Evolutionary conservation across 1,140 invertebrate genomes (phyloP).

Genomic region (Archegozetes longisetosus): DNA sequence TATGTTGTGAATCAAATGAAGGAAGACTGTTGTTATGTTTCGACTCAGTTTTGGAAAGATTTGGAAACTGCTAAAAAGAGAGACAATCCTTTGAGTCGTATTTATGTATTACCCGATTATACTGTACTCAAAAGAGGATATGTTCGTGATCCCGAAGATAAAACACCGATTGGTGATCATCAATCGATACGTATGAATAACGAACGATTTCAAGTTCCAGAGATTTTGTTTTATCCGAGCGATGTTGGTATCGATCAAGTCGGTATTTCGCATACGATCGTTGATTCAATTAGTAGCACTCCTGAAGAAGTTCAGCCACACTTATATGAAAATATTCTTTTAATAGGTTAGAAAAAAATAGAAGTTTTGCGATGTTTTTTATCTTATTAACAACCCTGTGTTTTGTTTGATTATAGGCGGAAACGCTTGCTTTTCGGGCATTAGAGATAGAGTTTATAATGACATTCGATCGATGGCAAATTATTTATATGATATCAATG

Average conservation of each 20-base stretch:
- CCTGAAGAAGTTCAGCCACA: conserved; percentile 51
- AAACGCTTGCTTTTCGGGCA: conserved; percentile 51
- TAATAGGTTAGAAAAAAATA: conserved; percentile 45
- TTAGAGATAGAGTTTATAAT: conserved; percentile 51
- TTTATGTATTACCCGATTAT: conserved; percentile 93
- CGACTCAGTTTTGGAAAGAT: conserved; percentile 64
- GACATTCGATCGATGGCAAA: conserved; percentile 63
- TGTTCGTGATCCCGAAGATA: conserved; percentile 38
- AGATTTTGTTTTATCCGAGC: conserved; percentile 84
- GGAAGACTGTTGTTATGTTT: conserved; percentile 92
- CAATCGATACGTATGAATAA: conserved; percentile 77
- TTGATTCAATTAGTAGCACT: conserved; percentile 41
- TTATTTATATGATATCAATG: conserved; percentile 52
- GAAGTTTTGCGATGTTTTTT: background rate
- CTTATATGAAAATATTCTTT: conserved; percentile 69
- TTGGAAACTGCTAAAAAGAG: conserved; percentile 53
- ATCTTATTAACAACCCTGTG: background rate
- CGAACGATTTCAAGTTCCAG: conserved; percentile 62
- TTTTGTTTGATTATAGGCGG: conserved; percentile 33
- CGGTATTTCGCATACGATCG: conserved; percentile 80
- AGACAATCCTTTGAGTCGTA: conserved; percentile 51
- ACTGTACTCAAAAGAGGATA: conserved; percentile 66
- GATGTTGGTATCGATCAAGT: conserved; percentile 87
- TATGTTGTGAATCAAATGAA: conserved; percentile 98
- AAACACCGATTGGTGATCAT: conserved; percentile 23